These are phyloP conservation scores for Enteromius argenteus DNA, from an alignment of 2,797 vertebrate genomes.

Conservation along the genomic window DNA sequence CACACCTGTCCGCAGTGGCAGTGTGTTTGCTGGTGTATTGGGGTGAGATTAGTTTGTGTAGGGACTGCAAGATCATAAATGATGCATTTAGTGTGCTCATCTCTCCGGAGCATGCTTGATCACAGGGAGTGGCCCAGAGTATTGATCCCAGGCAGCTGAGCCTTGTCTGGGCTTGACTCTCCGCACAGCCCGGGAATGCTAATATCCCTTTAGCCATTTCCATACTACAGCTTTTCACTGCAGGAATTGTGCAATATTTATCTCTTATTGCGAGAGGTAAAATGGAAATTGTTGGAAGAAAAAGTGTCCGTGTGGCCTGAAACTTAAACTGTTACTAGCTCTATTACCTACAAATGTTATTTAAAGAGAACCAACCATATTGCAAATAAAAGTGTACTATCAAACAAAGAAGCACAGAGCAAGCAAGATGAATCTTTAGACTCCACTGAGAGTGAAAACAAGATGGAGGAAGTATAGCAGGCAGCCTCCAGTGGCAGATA, in stretches of 20 bases:
- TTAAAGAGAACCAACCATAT: neutral
- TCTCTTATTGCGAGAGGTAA: conserved; percentile 30
- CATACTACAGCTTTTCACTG: conserved; percentile 27
- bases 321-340: neutral
- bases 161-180: conserved; percentile 58
- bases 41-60: conserved; percentile 67
- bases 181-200: conserved; percentile 61
- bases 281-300: neutral
- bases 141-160: conserved; percentile 71
- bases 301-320: neutral
- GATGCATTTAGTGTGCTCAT: conserved; percentile 70
- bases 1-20: conserved; percentile 28
- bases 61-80: conserved; percentile 68
- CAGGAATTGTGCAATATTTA: conserved; percentile 6
- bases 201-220: conserved; percentile 51
- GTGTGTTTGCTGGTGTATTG: conserved; percentile 42
- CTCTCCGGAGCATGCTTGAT: conserved; percentile 61
- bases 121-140: conserved; percentile 62
- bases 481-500: conserved; percentile 50
- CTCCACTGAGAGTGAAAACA: conserved; percentile 2
- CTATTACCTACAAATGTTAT: neutral
- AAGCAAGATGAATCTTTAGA: neutral
- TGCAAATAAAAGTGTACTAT: neutral
- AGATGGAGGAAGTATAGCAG: conserved; percentile 15
- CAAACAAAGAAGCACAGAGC: neutral